Conservation (phyloP, 2,888 invertebrate genomes). For the Myopa tessellatipennis region DNA sequence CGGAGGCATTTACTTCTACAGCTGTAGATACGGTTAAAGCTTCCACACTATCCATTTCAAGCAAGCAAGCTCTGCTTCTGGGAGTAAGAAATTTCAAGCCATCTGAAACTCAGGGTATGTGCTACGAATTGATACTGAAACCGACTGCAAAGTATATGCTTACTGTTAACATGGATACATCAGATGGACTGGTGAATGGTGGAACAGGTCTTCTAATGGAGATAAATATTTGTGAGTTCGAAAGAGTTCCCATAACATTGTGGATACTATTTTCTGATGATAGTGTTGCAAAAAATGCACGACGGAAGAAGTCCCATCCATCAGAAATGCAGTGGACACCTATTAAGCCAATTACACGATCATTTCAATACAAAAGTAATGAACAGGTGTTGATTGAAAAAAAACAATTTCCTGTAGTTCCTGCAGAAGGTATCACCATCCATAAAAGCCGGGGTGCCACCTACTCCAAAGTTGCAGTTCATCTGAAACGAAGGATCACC, state of each 20-base stretch:
- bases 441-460: constrained; percentile 42
- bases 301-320: not conserved
- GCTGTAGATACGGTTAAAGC: constrained; percentile 15
- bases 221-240: too few species aligned
- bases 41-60: not conserved
- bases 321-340: constrained; percentile 36
- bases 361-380: constrained; percentile 18
- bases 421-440: constrained; percentile 39
- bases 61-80: not conserved
- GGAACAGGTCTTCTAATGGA: too few species aligned
- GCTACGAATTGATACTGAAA: constrained; percentile 43
- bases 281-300: too few species aligned
- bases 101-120: constrained; percentile 27
- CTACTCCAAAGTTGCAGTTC: constrained; percentile 37
- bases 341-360: constrained; percentile 22
- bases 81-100: constrained; percentile 15
- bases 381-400: too few species aligned
- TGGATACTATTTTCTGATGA: too few species aligned
- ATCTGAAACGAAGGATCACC: constrained; percentile 20
- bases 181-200: too few species aligned
- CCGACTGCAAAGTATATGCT: constrained; percentile 45
- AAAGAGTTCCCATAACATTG: too few species aligned
- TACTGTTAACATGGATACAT: too few species aligned
- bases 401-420: too few species aligned
- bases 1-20: constrained; percentile 21